Evolutionary conservation across 2,888 invertebrate genomes (phyloP), one percentile per base, ranked within the genome.

Genomic region (Carabus problematicus): DNA sequence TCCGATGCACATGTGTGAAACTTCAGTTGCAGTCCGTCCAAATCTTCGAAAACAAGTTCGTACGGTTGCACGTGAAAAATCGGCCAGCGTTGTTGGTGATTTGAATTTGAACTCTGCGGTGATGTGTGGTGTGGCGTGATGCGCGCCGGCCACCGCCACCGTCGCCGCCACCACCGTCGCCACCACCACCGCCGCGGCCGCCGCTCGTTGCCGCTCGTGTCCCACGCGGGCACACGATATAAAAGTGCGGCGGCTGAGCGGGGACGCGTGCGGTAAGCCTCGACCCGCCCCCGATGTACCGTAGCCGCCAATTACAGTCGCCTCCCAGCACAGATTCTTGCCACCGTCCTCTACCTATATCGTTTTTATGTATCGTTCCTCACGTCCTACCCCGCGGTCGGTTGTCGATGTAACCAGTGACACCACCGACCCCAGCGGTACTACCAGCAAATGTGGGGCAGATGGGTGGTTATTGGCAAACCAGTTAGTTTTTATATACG

Each of bases 321-420:
- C 64, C 64, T 64, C 52, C 43, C 64, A 59, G 67, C 60, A 52
- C 59, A 52, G 67, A 67, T 67, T 67, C 67, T 67, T 67, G 59
- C 67, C 67, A 59, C 64, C 52, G 67, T 60, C 67, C 67, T 49
- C 67, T 59, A 67, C 67, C 67, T 67, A 67, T 67, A 52, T 67
- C 67, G 67, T 67, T 67, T 67, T 67, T 67, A 67, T 67, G 58
- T 66, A 64, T 64, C 54, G 64, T 49, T n/a, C 41, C 19, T 39
- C 29, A 29, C 29, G 3, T 29, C 29, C 29, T 29, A 40, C 19
- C 40, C 47, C 40, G 29, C 56, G 14, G 52, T 52, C 9, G 52
- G 52, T 16, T 52, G 52, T 14, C 19, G 52, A 14, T 52, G 52
- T 29, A 29, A 2, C 2, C 29, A 2, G 29, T 6, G 6, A 2